Conservation (phyloP, 2,888 invertebrate genomes). For the Neuroscelio doddi region DNA sequence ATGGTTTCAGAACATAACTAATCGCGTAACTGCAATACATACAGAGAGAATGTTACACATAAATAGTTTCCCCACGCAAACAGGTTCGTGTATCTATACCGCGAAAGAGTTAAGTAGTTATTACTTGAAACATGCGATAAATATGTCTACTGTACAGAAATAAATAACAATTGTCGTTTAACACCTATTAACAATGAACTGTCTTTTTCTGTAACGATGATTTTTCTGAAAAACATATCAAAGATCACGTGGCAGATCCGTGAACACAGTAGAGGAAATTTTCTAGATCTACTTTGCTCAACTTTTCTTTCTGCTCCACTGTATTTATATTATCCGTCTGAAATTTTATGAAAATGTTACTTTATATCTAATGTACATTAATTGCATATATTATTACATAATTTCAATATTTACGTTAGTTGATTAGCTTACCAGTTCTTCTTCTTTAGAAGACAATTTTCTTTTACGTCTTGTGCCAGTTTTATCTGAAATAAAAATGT, state of each 20-base stretch:
- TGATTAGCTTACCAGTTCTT: slow-evolving; percentile 50
- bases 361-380: too few relatives aligned
- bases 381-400: neutral
- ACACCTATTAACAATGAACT: slow-evolving; percentile 23
- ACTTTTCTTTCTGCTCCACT: slow-evolving; percentile 14
- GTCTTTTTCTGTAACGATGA: neutral
- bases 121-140: neutral
- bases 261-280: slow-evolving; percentile 30
- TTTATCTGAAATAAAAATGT: slow-evolving; percentile 50
- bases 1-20: too few relatives aligned
- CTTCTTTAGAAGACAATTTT: slow-evolving; percentile 47
- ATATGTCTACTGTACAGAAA: slow-evolving; percentile 18
- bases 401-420: neutral
- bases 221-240: slow-evolving; percentile 18
- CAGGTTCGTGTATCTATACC: too few relatives aligned
- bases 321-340: neutral
- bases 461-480: slow-evolving; percentile 52
- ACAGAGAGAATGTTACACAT: too few relatives aligned
- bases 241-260: slow-evolving; percentile 22
- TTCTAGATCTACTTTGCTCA: slow-evolving; percentile 30
- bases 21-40: too few relatives aligned
- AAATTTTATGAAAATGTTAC: too few relatives aligned
- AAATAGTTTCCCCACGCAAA: too few relatives aligned
- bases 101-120: too few relatives aligned
- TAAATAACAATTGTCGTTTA: slow-evolving; percentile 33